Percentiles rank a stretch among this genome's conserved stretches.
phyloP scores from a whole-genome alignment of 2,113 vertebrate species.

The Lepus timidus region DNA sequence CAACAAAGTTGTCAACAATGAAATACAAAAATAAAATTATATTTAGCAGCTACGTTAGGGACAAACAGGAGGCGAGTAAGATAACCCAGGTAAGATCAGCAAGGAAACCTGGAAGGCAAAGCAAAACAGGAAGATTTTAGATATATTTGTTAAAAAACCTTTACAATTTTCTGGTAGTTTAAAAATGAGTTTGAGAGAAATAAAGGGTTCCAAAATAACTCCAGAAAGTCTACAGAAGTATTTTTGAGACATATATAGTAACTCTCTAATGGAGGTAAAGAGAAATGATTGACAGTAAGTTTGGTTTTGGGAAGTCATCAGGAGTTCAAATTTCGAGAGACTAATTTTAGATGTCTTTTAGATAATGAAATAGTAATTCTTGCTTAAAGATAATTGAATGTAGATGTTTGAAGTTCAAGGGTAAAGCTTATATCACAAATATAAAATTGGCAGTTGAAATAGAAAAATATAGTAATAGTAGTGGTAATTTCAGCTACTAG shows the following conservation, averaged over 20 bases:
- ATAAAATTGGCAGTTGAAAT: background rate
- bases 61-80: background rate
- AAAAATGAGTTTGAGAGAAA: background rate
- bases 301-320: background rate
- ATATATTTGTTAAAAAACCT: background rate
- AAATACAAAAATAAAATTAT: background rate
- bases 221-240: background rate
- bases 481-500: background rate
- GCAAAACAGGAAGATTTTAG: background rate
- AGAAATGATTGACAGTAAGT: background rate
- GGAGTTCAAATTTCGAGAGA: background rate
- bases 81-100: background rate
- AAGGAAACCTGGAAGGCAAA: background rate
- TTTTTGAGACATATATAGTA: background rate
- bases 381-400: background rate
- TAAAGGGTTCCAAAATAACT: background rate
- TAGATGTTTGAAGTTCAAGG: background rate
- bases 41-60: background rate
- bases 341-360: background rate
- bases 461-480: background rate
- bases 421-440: background rate
- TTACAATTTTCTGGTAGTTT: background rate
- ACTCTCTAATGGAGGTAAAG: background rate
- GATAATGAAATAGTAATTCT: background rate
- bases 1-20: background rate